Evolutionary conservation across 30 jellyfish, hydroid and myxozoan species (phyloP).

Genomic region (Aurelia aurita): DNA sequence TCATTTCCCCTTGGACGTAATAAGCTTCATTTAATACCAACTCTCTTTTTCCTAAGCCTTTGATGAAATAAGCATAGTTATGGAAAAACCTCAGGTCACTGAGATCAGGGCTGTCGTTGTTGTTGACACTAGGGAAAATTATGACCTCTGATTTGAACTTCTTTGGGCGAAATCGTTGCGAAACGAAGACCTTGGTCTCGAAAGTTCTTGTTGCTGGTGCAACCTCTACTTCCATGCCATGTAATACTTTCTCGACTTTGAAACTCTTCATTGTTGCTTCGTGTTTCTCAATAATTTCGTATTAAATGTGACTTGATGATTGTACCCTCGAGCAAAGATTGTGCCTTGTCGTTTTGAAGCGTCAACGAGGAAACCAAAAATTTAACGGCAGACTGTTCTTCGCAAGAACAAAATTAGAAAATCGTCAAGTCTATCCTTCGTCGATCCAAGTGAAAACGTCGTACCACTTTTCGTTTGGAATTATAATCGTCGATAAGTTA

Average conservation of each 20-base stretch:
- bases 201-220: slow-evolving; percentile 39
- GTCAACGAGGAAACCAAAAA: too few species aligned
- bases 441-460: too few species aligned
- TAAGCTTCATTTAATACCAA: slow-evolving; percentile 28
- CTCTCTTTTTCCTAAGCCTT: slow-evolving; percentile 54
- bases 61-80: slow-evolving; percentile 25
- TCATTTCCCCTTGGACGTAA: slow-evolving; percentile 62
- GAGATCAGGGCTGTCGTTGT: slow-evolving; percentile 1
- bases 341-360: background rate
- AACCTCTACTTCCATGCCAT: slow-evolving; percentile 56
- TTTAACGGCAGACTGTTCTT: too few species aligned
- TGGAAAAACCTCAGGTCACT: slow-evolving; percentile 23
- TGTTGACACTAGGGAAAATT: slow-evolving; percentile 40
- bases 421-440: too few species aligned
- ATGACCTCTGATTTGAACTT: slow-evolving; percentile 54
- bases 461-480: too few species aligned
- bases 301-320: background rate
- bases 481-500: too few species aligned
- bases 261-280: slow-evolving; percentile 53
- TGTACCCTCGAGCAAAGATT: background rate
- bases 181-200: slow-evolving; percentile 53
- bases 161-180: slow-evolving; percentile 62
- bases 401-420: too few species aligned
- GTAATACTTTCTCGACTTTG: slow-evolving; percentile 54
- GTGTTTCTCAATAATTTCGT: background rate